Conservation (phyloP, 2,113 vertebrate genomes). For the Colius striatus region DNA sequence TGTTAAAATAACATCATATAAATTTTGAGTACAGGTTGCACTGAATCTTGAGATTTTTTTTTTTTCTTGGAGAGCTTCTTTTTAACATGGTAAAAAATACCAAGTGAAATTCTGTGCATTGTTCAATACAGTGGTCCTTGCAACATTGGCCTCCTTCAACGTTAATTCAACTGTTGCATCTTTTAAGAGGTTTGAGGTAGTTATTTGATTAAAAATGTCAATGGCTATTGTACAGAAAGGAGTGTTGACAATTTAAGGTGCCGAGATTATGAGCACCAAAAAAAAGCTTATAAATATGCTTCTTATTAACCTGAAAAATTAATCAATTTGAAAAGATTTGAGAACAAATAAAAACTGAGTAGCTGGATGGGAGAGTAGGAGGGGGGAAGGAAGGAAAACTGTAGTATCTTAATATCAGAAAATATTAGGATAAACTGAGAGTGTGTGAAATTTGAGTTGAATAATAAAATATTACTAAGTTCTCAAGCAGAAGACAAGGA, state of each 20-base stretch:
- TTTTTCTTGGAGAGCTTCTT: background rate
- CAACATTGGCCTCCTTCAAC: background rate
- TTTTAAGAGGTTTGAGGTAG: background rate
- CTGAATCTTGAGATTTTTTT: background rate
- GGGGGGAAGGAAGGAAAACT: background rate
- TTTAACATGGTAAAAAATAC: background rate
- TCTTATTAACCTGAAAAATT: background rate
- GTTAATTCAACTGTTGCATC: background rate
- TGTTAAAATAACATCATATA: background rate
- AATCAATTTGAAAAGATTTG: background rate
- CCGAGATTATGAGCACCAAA: background rate
- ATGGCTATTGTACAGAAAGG: background rate
- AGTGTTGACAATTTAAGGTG: background rate
- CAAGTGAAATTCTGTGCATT: background rate
- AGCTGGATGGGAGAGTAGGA: background rate
- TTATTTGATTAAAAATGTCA: background rate
- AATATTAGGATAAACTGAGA: background rate
- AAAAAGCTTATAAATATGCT: background rate
- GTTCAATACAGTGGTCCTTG: fast-evolving
- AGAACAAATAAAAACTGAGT: background rate
- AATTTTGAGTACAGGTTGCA: background rate
- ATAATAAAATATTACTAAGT: background rate
- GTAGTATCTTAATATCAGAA: background rate
- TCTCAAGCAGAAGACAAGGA: background rate
- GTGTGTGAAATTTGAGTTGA: background rate